Evolutionary conservation across 2,113 vertebrate genomes (phyloP), one percentile per base, ranked within the genome.

Genomic region (Ictalurus punctatus): DNA sequence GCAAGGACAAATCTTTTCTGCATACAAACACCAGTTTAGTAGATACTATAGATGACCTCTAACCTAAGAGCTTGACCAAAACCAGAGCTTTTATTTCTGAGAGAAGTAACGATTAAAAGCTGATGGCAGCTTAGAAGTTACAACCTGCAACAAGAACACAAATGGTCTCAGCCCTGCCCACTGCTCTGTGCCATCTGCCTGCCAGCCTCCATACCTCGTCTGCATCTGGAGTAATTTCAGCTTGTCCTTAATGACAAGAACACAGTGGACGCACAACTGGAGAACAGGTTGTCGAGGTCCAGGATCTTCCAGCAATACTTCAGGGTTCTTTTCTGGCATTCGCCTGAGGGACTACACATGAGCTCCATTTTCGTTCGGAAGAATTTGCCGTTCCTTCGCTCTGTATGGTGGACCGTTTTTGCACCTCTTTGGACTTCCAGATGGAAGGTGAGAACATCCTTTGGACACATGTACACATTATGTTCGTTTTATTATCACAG

Each of bases 101-200:
- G 21, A 59, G 56, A 34, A 65, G 58, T 4, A 86, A 30, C 5
- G 4, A 83, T 16, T 6, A 23, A 73, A 83, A 54, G 54, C 30
- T 37, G 12, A 37, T 30, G 14, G 17, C 14, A 52, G 65, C 16
- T 34, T 48, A 19, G 19, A 52, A 71, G 10, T 34, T 85, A 52
- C 81, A 71, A 61, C 61, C 56, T 54, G 73, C 80, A 88, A 61
- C 86, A 40, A 81, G 89, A 90, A 79, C 23, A 30, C 13, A 30
- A 71, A 27, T 48, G 25, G 37, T 37, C 5, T 8, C 40, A 21
- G 80, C 59, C 67, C 83, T 61, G 34, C 84, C 90, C 27, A 58
- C 79, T 82, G 78, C 63, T 58, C 76, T 3, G 48, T 84, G 85
- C 87, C 87, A 71, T 88, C 87, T 89, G 81, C 87, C 56, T 86